Evolutionary conservation across 1,140 invertebrate species (phyloP).

Genomic region (Drosophila pseudoobscura): DNA sequence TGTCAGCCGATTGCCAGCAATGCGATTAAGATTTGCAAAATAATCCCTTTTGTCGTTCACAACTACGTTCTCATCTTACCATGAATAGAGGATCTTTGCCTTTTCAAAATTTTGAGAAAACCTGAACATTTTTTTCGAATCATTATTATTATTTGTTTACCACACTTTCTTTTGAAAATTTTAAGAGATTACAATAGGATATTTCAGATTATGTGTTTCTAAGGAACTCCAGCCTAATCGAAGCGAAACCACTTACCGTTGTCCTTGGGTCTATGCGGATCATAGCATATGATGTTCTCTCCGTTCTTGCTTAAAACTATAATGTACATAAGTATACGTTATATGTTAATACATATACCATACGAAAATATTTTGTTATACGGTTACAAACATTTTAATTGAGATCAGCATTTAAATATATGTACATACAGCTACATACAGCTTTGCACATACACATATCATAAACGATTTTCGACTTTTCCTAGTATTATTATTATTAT

Average conservation of each 20-base stretch:
- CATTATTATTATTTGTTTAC: constrained; percentile 12
- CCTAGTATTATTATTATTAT: no score
- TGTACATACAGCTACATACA: no score
- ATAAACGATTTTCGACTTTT: no score
- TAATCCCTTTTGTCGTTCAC: constrained; percentile 29
- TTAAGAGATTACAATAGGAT: neutral
- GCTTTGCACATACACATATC: no score
- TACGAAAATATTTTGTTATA: no score
- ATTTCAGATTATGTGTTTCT: neutral
- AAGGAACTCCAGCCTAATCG: neutral
- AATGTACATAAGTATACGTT: no score
- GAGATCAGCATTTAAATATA: no score
- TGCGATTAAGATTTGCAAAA: constrained; percentile 36
- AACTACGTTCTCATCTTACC: constrained; percentile 15
- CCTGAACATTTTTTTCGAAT: constrained; percentile 6
- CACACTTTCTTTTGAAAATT: constrained; percentile 4
- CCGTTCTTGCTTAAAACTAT: no score
- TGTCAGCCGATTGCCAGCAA: constrained; percentile 17
- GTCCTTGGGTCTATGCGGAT: no score
- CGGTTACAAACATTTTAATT: no score
- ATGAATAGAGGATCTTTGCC: neutral
- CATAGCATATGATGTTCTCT: no score
- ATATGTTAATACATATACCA: no score
- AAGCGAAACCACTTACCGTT: constrained; percentile 3
- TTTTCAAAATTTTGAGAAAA: neutral